A percentile compares a stretch with the other conserved stretches of the same genome.
Conservation (phyloP, 2,888 invertebrate genomes). For the Leptothorax acervorum region DNA sequence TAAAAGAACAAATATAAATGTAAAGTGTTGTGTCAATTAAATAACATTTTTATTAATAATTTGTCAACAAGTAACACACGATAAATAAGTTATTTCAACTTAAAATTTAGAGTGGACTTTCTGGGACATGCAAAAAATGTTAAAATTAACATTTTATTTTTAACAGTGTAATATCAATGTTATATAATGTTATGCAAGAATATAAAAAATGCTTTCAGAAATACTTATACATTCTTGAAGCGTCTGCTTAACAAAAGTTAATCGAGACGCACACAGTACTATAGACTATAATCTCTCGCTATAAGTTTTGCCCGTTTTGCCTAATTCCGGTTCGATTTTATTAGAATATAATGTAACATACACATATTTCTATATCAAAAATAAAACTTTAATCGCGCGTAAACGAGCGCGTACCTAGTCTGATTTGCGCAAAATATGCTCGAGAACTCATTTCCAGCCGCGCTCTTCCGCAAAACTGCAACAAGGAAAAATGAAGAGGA, state of each 20-base stretch:
- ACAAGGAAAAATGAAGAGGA: background rate
- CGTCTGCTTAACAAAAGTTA: background rate
- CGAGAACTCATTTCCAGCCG: background rate
- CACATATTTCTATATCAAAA: background rate
- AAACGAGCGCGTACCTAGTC: background rate
- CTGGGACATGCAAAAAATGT: no score
- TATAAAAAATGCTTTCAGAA: background rate
- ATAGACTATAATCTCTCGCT: background rate
- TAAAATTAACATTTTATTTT: no score
- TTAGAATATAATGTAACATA: background rate
- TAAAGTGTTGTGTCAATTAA: no score
- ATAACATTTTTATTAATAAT: no score
- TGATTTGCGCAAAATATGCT: background rate
- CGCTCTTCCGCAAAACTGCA: no score
- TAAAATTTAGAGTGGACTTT: no score
- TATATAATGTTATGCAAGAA: no score
- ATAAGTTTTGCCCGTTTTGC: background rate
- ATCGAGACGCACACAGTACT: background rate
- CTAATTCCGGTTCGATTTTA: background rate
- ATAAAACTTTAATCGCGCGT: background rate
- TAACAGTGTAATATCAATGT: no score
- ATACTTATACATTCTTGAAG: background rate
- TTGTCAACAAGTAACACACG: no score
- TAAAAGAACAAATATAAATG: no score
- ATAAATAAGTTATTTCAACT: no score